A percentile compares a stretch with the other conserved stretches of the same genome.
These are phyloP conservation scores for Cynodonichthys magdalenae DNA, from an alignment of 2,797 vertebrate genomes.

Conservation along the genomic window DNA sequence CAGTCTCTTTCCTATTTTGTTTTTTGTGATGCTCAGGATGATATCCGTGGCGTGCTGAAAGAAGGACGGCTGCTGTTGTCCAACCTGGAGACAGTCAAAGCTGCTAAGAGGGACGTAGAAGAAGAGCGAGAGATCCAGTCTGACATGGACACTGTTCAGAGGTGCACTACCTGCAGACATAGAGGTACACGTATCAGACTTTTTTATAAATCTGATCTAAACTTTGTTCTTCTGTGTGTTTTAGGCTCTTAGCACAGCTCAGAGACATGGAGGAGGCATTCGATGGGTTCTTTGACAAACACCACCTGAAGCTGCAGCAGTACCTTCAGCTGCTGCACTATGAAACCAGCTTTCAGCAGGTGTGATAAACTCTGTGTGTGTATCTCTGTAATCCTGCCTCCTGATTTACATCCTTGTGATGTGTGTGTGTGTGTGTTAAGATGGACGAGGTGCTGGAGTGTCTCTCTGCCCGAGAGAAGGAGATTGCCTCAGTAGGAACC, in stretches of 20 bases:
- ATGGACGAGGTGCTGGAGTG: slow-evolving; percentile 84
- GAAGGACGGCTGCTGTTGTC: slow-evolving; percentile 89
- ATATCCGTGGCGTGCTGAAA: slow-evolving; percentile 88
- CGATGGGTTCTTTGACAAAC: slow-evolving; percentile 98
- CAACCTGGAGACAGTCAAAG: slow-evolving; percentile 85
- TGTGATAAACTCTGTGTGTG: slow-evolving; percentile 48
- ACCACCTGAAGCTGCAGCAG: slow-evolving; percentile 95
- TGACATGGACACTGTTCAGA: slow-evolving; percentile 91
- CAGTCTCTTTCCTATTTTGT: not conserved
- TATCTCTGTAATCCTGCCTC: too few relatives aligned
- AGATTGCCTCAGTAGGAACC: slow-evolving; percentile 80
- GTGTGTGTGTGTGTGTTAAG: slow-evolving; percentile 62
- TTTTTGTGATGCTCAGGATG: slow-evolving; percentile 78
- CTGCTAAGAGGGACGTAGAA: slow-evolving; percentile 75
- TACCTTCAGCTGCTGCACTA: slow-evolving; percentile 93
- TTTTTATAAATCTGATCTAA: not conserved
- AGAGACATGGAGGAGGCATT: slow-evolving; percentile 96
- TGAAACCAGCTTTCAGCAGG: slow-evolving; percentile 93
- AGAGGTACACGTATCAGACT: too few relatives aligned
- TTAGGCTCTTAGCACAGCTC: slow-evolving; percentile 91
- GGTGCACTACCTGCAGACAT: slow-evolving; percentile 69
- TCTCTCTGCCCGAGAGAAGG: slow-evolving; percentile 84
- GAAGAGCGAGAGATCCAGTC: slow-evolving; percentile 77
- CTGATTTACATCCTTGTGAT: not conserved
- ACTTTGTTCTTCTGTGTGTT: slow-evolving; percentile 19